Percentiles rank a stretch among this genome's conserved stretches.
phyloP scores from a whole-genome alignment of 2,797 vertebrate genomes.

The Hephaestus fuliginosus region DNA sequence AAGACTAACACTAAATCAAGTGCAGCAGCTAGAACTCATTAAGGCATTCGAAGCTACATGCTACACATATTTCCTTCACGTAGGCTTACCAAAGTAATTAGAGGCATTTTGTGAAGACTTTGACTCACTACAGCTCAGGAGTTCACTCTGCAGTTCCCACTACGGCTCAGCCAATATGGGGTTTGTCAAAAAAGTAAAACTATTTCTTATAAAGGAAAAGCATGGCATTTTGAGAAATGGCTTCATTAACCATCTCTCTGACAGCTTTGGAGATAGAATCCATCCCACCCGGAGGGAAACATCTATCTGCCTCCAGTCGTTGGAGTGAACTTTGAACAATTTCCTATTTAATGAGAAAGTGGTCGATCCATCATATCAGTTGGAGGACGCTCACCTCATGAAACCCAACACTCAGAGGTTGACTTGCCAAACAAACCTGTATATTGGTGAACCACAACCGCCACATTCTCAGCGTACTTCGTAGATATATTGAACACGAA shows the following conservation, averaged over 20 bases:
- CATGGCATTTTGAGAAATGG: neutral
- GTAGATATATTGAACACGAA: constrained; percentile 34
- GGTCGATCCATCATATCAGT: neutral
- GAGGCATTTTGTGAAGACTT: constrained; percentile 20
- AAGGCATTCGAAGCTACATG: neutral
- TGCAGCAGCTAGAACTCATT: constrained; percentile 3
- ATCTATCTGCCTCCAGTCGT: neutral
- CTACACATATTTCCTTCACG: constrained; percentile 3
- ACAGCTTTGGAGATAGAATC: neutral
- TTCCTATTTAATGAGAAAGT: neutral
- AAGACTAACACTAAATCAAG: constrained; percentile 19
- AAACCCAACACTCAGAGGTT: neutral
- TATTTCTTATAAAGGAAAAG: neutral
- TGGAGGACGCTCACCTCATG: neutral
- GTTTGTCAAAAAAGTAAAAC: neutral
- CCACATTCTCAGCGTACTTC: constrained; percentile 35
- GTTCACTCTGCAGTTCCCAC: constrained; percentile 42
- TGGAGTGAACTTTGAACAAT: too few species aligned
- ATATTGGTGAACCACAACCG: constrained; percentile 42
- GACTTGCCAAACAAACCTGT: neutral
- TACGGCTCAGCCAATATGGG: constrained; percentile 3
- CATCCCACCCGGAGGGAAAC: too few species aligned
- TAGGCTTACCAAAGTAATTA: constrained; percentile 55
- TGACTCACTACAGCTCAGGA: constrained; percentile 65
- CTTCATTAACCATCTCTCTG: neutral